Base-by-base conservation (phyloP, 2,888 invertebrate genomes). In the Phengaris arion region DNA sequence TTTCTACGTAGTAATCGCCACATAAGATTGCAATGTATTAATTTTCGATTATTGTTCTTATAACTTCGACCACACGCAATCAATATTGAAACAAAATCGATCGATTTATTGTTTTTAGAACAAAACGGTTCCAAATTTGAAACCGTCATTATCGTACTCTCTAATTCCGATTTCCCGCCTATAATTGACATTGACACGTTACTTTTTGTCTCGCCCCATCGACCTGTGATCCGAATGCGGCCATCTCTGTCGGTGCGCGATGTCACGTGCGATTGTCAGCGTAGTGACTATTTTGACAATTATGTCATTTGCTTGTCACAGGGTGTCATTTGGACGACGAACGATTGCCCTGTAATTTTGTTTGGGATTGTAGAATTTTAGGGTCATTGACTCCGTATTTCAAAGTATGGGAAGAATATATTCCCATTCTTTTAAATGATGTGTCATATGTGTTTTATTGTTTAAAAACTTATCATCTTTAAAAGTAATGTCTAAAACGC, bases 131-230 rank as follows among this genome's bases (percentile, higher is more conserved):
- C 90, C 87, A 93, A 93, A 93, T 92, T 93, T 91, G 87, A 91
- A 91, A 91, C 88, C 91, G 88, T 86, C 89, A 83, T 83, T 82
- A 81, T 86, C 86, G 81, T 86, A 81, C 87, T 89, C 93, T 93
- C 92, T 93, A 93, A 93, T 93, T 93, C 93, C 83, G 87, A 89
- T 91, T 91, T 86, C 89, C 92, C 93, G 93, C 91, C 92, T 92
- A 91, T 93, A 93, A 93, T 93, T 93, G 93, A 92, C 93, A 87
- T 84, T 87, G 91, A 87, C 90, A 90, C 89, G 90, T 88, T 85
- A 87, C 89, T 83, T 82, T 82, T 79, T 81, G 78, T 91, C 88
- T 80, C 84, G 68, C 78, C 88, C 82, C 64, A 64, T 70, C 85
- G 77, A 77, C 8, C 13, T 9, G 6, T n/a, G 15, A 57, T 76